phyloP scores from a whole-genome alignment of 2,888 invertebrate species.

The Trichogramma dendrolimi region DNA sequence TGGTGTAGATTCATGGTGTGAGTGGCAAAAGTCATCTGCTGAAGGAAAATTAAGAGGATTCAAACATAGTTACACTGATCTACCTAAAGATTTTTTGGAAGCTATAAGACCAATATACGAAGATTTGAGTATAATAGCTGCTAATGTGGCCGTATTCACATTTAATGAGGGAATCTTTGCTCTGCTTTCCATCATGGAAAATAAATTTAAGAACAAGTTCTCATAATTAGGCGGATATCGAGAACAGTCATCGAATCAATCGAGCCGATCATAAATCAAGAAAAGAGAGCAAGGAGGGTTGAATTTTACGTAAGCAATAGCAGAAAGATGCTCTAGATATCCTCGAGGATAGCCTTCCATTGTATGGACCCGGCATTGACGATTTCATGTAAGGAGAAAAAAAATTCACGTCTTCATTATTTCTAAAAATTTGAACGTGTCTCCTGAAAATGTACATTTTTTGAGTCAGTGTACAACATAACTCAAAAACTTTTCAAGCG shows the following conservation, averaged over 20 bases:
- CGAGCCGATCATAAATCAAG: slow-evolving; percentile 19
- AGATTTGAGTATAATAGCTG: slow-evolving; percentile 37
- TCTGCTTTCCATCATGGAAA: slow-evolving; percentile 22
- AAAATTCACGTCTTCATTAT: slow-evolving; percentile 1
- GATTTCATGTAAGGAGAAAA: slow-evolving; percentile 6
- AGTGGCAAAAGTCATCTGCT: slow-evolving; percentile 23
- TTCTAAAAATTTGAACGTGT: slow-evolving; percentile 6
- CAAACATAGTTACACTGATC: slow-evolving; percentile 19
- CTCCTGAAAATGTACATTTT: background rate
- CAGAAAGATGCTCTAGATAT: slow-evolving; percentile 32
- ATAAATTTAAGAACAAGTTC: slow-evolving; percentile 18
- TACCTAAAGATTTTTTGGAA: slow-evolving; percentile 26
- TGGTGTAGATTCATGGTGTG: no score
- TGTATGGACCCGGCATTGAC: slow-evolving; percentile 5
- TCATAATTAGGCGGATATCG: slow-evolving; percentile 15
- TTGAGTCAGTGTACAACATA: background rate
- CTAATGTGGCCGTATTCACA: slow-evolving; percentile 26
- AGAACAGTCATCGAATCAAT: slow-evolving; percentile 20
- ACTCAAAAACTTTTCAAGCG: no score
- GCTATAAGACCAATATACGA: slow-evolving; percentile 37
- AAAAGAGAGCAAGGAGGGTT: slow-evolving; percentile 19
- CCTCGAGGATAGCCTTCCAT: slow-evolving; percentile 27
- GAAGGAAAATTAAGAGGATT: slow-evolving; percentile 5
- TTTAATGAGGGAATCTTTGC: slow-evolving; percentile 27
- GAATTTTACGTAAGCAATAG: slow-evolving; percentile 24